Evolutionary conservation across 2,888 invertebrate genomes (phyloP).

Genomic region (Trissolcus japonicus): DNA sequence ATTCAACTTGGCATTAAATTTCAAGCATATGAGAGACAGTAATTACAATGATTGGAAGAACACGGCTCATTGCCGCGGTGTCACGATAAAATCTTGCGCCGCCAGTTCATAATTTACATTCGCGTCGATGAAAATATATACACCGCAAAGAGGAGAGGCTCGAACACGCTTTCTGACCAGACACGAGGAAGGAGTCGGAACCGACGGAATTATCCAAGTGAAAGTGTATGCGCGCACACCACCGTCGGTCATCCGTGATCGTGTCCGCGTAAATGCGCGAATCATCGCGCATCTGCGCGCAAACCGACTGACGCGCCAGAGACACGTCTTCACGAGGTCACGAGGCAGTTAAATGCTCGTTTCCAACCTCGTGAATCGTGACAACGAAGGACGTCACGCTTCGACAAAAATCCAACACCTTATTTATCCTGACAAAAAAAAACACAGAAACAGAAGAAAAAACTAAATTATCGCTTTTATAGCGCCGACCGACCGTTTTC

Average conservation of each 20-base stretch:
- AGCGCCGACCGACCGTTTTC: conserved; percentile 35
- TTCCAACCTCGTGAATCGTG: conserved; percentile 52
- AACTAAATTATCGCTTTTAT: conserved; percentile 24
- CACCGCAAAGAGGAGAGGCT: conserved; percentile 16
- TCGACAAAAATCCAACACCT: conserved; percentile 54
- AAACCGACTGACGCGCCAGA: conserved; percentile 37
- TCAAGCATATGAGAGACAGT: conserved; percentile 49
- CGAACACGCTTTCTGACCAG: conserved; percentile 53
- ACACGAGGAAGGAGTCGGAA: conserved; percentile 49
- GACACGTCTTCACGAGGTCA: conserved; percentile 54
- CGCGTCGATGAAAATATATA: conserved; percentile 47
- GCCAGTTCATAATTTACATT: conserved; percentile 54
- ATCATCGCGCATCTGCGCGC: conserved; percentile 53
- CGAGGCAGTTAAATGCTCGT: conserved; percentile 54
- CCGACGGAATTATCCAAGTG: conserved; percentile 45
- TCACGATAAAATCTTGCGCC: conserved; percentile 54
- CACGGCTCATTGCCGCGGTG: conserved; percentile 58
- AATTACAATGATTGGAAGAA: conserved; percentile 53
- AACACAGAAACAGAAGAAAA: too few species aligned
- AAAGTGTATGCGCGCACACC: conserved; percentile 32
- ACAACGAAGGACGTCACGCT: conserved; percentile 57
- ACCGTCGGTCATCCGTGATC: conserved; percentile 2
- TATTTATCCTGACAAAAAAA: conserved; percentile 44
- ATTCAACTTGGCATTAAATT: conserved; percentile 55
- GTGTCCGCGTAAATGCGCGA: conserved; percentile 36